Evolutionary conservation across 2,113 vertebrate genomes (phyloP), one percentile per base, ranked within the genome.

Genomic region (Prietella phreatophila): DNA sequence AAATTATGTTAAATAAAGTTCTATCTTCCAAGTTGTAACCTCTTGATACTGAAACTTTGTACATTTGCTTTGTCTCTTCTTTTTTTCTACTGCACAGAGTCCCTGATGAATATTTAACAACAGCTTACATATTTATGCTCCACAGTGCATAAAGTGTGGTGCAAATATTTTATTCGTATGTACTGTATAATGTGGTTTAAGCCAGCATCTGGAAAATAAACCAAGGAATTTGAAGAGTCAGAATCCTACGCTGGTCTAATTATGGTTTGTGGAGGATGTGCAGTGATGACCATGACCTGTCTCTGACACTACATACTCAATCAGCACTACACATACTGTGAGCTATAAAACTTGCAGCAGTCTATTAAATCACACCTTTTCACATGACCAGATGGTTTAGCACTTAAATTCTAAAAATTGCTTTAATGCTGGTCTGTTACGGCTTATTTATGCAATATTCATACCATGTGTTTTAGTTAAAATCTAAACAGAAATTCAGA

Each of bases 91-190:
- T 71, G 65, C 30, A 79, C 3, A 67, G 15, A 86, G 91, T 90
- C 89, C 82, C 91, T 90, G 89, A 92, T 92, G 89, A 92, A 91
- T 89, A 91, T 91, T 90, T 93, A 94, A 91, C 85, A 6, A 80
- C 30, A 20, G 50, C 73, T 93, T 94, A 93, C 92, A 94, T 95
- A 94, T 94, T 93, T 91, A 94, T 94, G 89, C 87, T 60, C 69
- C 71, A 36, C 50, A 39, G 42, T 89, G 89, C 86, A 65, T 67
- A 88, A 90, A 90, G 25, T 83, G 85, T 83, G 78, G 73, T 86
- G 92, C 93, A 89, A 93, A 93, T 93, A 91, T 93, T 93, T 93
- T 83, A 94, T 93, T 85, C 19, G 27, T 7, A 61, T 89, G 84
- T 91, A 91, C 90, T 39, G 55, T 60, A 60, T 82, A 91, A 89